Evolutionary conservation across 2,113 vertebrate genomes (phyloP).

Genomic region (Macrotus californicus): DNA sequence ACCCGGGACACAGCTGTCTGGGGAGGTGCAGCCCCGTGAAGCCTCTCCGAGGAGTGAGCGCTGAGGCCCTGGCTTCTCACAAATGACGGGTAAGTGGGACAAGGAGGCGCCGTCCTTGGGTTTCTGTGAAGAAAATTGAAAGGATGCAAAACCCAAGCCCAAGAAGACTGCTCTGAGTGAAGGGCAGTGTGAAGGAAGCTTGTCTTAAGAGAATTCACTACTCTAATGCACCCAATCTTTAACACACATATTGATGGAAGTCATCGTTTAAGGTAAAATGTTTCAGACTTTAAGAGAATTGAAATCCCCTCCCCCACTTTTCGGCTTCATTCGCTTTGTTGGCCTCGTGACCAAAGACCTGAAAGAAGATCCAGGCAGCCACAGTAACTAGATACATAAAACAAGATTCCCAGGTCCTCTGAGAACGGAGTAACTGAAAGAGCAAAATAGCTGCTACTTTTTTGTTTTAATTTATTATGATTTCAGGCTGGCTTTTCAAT

Average conservation of each 20-base stretch:
- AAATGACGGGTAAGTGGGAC: conserved; percentile 24
- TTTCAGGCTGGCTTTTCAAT: not conserved
- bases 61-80: conserved; percentile 54
- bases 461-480: not conserved
- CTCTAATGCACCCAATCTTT: not conserved
- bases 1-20: conserved; percentile 38
- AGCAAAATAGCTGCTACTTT: not conserved
- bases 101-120: not conserved
- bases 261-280: conserved; percentile 23
- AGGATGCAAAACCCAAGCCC: not conserved
- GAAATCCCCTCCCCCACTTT: not conserved
- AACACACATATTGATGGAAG: conserved; percentile 1
- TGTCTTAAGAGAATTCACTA: not conserved
- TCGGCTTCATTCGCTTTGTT: not conserved
- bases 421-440: not conserved
- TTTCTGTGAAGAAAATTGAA: conserved; percentile 6
- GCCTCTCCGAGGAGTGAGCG: not conserved
- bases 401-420: not conserved
- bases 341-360: not conserved
- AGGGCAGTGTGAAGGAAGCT: not conserved
- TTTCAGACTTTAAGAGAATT: not conserved
- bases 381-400: not conserved
- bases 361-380: not conserved
- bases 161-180: not conserved
- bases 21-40: conserved; percentile 27